Percentiles rank a stretch among this genome's conserved stretches.
Evolutionary conservation across 2,888 invertebrate species (phyloP).

Genomic region (Listrodromus nycthemerus): DNA sequence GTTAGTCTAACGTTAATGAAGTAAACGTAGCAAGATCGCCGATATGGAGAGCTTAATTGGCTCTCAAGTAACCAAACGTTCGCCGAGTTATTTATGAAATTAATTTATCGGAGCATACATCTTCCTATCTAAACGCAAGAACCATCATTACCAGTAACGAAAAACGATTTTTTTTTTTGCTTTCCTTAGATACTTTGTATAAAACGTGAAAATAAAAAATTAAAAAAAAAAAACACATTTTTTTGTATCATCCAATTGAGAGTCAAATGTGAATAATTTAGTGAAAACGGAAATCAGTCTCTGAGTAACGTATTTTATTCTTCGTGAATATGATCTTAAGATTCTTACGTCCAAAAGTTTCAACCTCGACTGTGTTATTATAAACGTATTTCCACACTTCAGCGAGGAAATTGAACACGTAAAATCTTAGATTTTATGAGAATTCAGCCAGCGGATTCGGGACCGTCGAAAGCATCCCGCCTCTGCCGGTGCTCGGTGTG

Average conservation of each 20-base stretch:
- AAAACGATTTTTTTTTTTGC: too few relatives aligned
- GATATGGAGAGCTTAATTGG: constrained; percentile 74
- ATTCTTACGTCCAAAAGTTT: background rate
- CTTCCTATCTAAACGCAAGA: background rate
- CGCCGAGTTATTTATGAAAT: constrained; percentile 74
- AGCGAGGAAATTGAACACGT: constrained; percentile 60
- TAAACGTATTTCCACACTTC: constrained; percentile 17
- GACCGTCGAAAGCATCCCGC: constrained; percentile 6
- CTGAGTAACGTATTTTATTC: background rate
- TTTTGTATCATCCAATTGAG: background rate
- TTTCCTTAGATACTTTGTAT: too few relatives aligned
- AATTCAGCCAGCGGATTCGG: constrained; percentile 8
- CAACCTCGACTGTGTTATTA: background rate
- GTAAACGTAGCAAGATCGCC: constrained; percentile 69
- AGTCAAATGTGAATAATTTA: background rate
- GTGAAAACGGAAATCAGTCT: background rate
- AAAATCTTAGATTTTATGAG: constrained; percentile 45
- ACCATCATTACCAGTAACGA: background rate
- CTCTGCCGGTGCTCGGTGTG: constrained; percentile 10
- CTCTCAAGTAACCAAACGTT: background rate
- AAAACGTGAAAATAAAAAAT: background rate
- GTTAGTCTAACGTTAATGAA: constrained; percentile 79
- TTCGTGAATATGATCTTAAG: background rate
- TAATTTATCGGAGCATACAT: constrained; percentile 24
- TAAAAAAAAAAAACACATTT: background rate